These are phyloP conservation scores for Noctua janthina DNA, from an alignment of 2,888 invertebrate genomes.

Conservation along the genomic window DNA sequence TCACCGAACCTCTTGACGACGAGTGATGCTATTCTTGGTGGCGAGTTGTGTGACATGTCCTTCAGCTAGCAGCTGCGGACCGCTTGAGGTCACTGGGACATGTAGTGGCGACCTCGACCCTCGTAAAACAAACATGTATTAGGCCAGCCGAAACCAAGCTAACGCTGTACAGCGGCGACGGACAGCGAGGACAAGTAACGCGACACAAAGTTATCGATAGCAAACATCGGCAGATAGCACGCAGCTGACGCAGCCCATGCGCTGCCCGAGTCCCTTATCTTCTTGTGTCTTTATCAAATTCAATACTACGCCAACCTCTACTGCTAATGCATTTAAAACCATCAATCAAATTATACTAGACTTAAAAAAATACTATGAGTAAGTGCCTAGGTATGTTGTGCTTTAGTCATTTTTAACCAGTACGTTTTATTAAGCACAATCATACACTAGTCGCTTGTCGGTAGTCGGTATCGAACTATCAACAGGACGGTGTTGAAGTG, in stretches of 20 bases:
- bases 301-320: conserved; percentile 19
- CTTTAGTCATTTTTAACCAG: conserved; percentile 8
- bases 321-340: not conserved
- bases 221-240: conserved; percentile 9
- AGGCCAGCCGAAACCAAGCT: not conserved
- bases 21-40: conserved; percentile 55
- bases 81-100: conserved; percentile 41
- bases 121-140: not conserved
- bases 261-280: not conserved
- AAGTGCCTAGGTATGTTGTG: not conserved
- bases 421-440: conserved; percentile 1
- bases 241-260: not conserved
- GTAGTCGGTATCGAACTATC: not conserved
- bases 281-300: conserved; percentile 10
- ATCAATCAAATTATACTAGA: conserved; percentile 2
- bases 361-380: not conserved
- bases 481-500: not conserved
- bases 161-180: not conserved
- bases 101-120: not conserved
- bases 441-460: not conserved
- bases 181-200: not conserved
- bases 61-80: conserved; percentile 11
- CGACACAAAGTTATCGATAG: conserved; percentile 1
- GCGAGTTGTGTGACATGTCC: conserved; percentile 20
- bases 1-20: conserved; percentile 42